Base-by-base conservation (phyloP, 2,888 invertebrate genomes). In the Sinodicranocentrus sp. region DNA sequence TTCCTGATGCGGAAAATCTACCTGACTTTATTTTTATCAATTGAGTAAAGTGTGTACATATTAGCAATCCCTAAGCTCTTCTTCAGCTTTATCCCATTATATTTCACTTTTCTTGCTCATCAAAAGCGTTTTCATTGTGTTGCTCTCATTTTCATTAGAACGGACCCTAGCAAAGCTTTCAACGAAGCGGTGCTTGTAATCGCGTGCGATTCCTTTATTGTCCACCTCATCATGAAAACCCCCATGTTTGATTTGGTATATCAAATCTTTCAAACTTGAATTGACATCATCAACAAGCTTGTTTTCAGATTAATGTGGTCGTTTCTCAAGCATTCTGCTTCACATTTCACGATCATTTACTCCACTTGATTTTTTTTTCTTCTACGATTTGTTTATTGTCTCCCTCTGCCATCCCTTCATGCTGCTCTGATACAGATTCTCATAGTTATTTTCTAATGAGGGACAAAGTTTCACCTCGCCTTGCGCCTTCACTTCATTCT, bases 51-150 rank as follows among this genome's bases (percentile, higher is more conserved):
- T n/a, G n/a, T n/a, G n/a, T n/a, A n/a, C n/a, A n/a, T n/a, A n/a
- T n/a, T n/a, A n/a, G n/a, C n/a, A n/a, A n/a, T n/a, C n/a, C n/a
- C n/a, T n/a, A n/a, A n/a, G n/a, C n/a, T n/a, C n/a, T n/a, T n/a
- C n/a, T n/a, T n/a, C n/a, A n/a, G n/a, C n/a, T n/a, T n/a, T n/a
- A n/a, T n/a, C n/a, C n/a, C n/a, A n/a, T n/a, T 33, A 48, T 33
- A 63, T 23, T 48, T 70, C 28, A 70, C 8, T 48, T 68, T 70
- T 70, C 52, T 48, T 70, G 48, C 52, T 70, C 70, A 28, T 28
- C 68, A 57, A 5, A 48, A 48, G 15, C 13, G 39, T 48, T 5
- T 3, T 48, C 13, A 48, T n/a, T 48, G 48, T n/a, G 19, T 57
- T 57, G 57, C 57, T 25, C 57, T 57, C 57, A 25, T 57, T 57